Base-by-base conservation (phyloP, 2,888 invertebrate genomes). In the Acleris emargana region DNA sequence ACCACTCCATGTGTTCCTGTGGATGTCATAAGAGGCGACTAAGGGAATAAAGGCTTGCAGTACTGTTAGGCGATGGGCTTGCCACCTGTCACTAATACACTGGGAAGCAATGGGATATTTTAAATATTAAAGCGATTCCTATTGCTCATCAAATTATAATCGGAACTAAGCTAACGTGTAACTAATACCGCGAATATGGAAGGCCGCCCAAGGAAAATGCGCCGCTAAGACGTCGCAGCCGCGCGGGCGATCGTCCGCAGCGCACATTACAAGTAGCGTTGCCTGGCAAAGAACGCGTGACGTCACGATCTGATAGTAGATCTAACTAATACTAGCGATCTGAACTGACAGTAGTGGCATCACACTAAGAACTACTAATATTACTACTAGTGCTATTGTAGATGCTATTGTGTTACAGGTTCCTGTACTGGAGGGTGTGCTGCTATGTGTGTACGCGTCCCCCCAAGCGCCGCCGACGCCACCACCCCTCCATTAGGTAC, bases 371-470 rank as follows among this genome's bases (percentile, higher is more conserved):
- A 93, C 94, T 88, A 93, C 93, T n/a, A n/a, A n/a, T n/a, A n/a
- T n/a, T n/a, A n/a, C n/a, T n/a, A n/a, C n/a, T n/a, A n/a, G 9
- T 9, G 7, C 47, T 49, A 49, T 49, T 17, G 13, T 3, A 54
- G 13, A 54, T 13, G 7, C 28, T 16, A 38, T 16, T 58, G 7
- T 66, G 17, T 38, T 67, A 0, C 73, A 95, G 97, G 71, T 97
- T 98, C 80, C 88, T 98, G n/a, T 98, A 98, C 82, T 98, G 98
- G 98, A 95, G 97, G 64, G 96, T 97, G 3, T 98, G 97, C 79
- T 98, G 98, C 80, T 98, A 97, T 86, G 95, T 97, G 55, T 98
- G 98, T 85, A 97, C 97, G 0, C 95, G 96, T 22, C 96, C 95
- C 18, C 96, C 97, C 0, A 91, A 93, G 64, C 89, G 93, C 62